These are phyloP conservation scores for Raphicerus campestris DNA, from an alignment of 2,113 vertebrate genomes.

Conservation along the genomic window DNA sequence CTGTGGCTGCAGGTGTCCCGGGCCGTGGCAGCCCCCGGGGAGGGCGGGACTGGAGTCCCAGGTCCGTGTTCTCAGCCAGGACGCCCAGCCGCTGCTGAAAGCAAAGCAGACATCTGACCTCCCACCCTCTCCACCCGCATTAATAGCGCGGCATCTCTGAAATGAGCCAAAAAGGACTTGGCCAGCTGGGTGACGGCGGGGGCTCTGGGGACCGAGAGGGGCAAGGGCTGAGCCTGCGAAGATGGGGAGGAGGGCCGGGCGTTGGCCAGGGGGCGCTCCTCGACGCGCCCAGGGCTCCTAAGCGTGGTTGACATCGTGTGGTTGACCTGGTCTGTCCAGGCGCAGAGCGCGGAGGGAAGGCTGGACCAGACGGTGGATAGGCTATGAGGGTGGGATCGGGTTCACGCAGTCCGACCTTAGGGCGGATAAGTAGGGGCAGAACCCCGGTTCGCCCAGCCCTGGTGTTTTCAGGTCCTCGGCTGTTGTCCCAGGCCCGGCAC, in stretches of 20 bases:
- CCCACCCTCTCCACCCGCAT: background rate
- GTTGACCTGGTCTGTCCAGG: background rate
- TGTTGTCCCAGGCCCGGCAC: background rate
- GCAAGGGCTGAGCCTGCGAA: background rate
- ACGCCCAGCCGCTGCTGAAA: background rate
- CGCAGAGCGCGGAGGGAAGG: background rate
- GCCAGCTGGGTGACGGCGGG: background rate
- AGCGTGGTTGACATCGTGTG: background rate
- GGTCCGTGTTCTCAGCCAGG: background rate
- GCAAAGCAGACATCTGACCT: background rate
- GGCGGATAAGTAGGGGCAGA: background rate
- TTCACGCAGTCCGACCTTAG: background rate
- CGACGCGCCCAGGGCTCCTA: background rate
- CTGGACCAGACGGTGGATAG: accelerated
- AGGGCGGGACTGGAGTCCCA: background rate
- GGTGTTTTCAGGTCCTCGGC: background rate
- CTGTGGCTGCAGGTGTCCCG: background rate
- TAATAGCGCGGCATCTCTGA: background rate
- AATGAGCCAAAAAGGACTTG: background rate
- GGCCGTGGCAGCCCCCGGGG: background rate
- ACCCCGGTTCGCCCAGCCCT: background rate
- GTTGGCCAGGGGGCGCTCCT: background rate
- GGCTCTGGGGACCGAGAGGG: background rate
- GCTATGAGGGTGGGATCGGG: background rate
- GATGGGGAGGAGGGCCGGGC: background rate